These are phyloP conservation scores for Ailuropoda melanoleuca DNA, from an alignment of 2,113 vertebrate species.

Conservation along the genomic window DNA sequence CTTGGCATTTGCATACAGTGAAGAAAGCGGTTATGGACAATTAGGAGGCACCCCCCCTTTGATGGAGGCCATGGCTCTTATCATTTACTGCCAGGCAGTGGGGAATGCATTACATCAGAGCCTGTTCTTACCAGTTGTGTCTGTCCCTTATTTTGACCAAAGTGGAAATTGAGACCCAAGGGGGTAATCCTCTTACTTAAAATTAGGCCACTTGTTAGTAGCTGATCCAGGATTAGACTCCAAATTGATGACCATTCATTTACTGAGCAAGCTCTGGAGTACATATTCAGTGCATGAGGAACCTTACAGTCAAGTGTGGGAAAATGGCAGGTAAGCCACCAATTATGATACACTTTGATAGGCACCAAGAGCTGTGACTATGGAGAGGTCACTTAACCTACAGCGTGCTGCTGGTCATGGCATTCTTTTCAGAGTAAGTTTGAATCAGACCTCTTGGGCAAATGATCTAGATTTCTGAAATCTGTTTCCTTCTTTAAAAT, in stretches of 20 bases:
- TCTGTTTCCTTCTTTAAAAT: slow-evolving; percentile 37
- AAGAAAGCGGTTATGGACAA: background rate
- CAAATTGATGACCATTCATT: background rate
- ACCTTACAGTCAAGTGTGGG: background rate
- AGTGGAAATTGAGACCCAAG: background rate
- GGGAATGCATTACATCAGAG: background rate
- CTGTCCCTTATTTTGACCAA: background rate
- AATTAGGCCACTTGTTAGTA: slow-evolving; percentile 7
- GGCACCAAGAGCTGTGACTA: background rate
- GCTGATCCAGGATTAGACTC: slow-evolving; percentile 16
- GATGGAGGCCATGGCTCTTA: background rate
- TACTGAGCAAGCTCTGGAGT: background rate
- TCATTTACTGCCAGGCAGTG: background rate
- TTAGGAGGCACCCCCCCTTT: background rate
- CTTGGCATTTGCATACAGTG: background rate
- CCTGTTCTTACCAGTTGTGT: background rate
- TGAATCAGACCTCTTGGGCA: background rate
- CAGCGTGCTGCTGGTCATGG: background rate
- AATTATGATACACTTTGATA: background rate
- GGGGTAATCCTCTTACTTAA: slow-evolving; percentile 22
- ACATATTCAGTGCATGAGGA: background rate
- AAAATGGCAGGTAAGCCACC: background rate
- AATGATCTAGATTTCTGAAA: background rate
- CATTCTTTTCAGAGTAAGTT: background rate
- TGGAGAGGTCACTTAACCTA: background rate